phyloP scores from a whole-genome alignment of 2,113 vertebrate species.

The Pterocles burchelli region DNA sequence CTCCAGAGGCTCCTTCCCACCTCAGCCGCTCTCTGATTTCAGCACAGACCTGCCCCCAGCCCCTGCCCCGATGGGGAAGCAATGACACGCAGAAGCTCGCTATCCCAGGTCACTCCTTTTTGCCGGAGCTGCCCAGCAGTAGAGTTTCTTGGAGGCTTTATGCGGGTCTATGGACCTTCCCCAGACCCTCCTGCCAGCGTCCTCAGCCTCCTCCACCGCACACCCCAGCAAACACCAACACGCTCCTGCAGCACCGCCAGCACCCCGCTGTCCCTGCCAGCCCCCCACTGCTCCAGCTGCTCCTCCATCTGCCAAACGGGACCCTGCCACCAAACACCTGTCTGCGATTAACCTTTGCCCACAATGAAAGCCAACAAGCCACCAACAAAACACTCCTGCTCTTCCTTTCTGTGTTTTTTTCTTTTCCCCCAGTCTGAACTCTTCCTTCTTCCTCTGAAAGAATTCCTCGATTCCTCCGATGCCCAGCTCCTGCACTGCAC shows the following conservation, averaged over 20 bases:
- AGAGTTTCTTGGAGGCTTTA: not conserved
- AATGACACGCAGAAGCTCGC: rapidly evolving
- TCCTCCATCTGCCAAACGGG: not conserved
- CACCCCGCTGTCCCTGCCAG: not conserved
- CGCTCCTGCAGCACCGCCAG: not conserved
- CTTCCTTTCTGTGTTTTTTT: not conserved
- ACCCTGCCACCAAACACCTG: not conserved
- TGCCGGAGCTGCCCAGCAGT: not conserved
- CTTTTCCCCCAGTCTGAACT: too few relatives aligned
- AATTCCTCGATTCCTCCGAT: rapidly evolving
- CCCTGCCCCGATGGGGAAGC: rapidly evolving
- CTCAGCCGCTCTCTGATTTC: not conserved
- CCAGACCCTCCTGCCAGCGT: not conserved
- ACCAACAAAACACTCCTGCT: not conserved
- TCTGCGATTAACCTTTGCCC: not conserved
- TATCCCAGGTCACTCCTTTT: too few relatives aligned
- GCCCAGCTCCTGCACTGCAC: not conserved
- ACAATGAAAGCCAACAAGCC: not conserved
- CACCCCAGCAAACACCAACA: not conserved
- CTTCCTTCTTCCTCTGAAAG: not conserved
- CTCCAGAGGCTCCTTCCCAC: not conserved
- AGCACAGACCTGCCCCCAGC: not conserved
- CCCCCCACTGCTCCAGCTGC: not conserved
- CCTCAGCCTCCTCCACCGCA: not conserved
- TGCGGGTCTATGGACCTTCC: not conserved